Evolutionary conservation across 2,888 invertebrate genomes (phyloP).

Genomic region (Mayetiola destructor): DNA sequence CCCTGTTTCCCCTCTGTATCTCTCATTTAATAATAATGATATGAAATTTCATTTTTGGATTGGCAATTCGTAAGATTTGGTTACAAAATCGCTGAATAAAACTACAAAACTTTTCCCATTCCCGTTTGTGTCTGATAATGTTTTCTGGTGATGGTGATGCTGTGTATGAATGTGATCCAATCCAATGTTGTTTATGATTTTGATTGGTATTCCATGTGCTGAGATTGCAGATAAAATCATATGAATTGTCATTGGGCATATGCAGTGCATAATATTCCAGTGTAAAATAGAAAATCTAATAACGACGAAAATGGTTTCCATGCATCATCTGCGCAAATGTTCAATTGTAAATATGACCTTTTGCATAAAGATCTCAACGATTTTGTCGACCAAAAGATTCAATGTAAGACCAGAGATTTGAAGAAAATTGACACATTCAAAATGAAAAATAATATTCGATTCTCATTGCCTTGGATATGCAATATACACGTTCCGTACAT

Average conservation of each 20-base stretch:
- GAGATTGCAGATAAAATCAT: conserved; percentile 7
- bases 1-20: too few species aligned
- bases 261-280: background rate
- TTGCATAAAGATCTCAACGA: conserved; percentile 2
- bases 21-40: too few species aligned
- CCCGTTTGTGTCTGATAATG: too few species aligned
- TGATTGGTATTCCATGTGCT: conserved; percentile 11
- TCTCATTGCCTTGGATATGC: background rate
- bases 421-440: background rate
- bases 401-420: background rate
- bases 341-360: background rate
- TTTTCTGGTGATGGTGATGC: background rate
- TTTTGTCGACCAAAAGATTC: background rate
- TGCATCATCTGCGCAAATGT: background rate
- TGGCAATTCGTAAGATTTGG: too few species aligned
- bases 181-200: conserved; percentile 11
- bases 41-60: background rate
- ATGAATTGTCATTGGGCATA: background rate
- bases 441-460: background rate
- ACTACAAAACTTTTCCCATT: too few species aligned
- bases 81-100: too few species aligned
- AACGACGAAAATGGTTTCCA: background rate
- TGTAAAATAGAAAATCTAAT: conserved; percentile 7
- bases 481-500: conserved; percentile 6
- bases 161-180: background rate